Base-by-base conservation (phyloP, 1,140 invertebrate genomes). In the Halotydeus destructor region DNA sequence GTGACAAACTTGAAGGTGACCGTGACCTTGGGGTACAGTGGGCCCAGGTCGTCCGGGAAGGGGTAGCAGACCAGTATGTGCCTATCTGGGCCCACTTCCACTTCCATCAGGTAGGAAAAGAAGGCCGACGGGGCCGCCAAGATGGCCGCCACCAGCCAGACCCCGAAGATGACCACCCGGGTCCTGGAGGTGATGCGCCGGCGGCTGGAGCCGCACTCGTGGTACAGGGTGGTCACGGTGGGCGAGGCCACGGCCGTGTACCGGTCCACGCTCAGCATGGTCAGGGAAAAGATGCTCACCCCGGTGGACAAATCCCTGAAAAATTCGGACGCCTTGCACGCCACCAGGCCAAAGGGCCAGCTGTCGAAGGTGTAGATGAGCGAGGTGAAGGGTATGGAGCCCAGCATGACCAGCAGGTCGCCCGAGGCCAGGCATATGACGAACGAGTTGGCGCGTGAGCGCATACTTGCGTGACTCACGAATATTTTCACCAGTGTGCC, bases 241-340 rank as follows among this genome's bases (percentile, higher is more conserved):
- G 80, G 80, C 56, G 78, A 68, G 1, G 82, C 79, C 48, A 85
- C 85, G 11, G 79, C 80, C 51, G 78, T 76, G 54, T 77, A 85
- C 28, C 85, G 69, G 57, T 93, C 85, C 4, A 74, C 79, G 26
- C 82, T 84, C 0, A 93, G 63, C 0, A 82, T 83, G 0, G 81
- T 86, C 33, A 93, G 61, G 0, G 84, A 91, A 57, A 91, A 89
- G 3, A 91, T 81, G 0, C 84, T 88, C 0, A 93, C 83, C 0
- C 83, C 84, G 34, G 89, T 77, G n/a, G 80, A 86, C 43, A 89
- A 68, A 53, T 88, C 82, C 56, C 85, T 84, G n/a, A 78, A 71
- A 43, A 73, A 82, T 59, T 88, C 82, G 2, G 75, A 78, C 2
- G 79, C 60, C 51, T 76, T 78, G 57, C 81, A 86, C 1, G 81